These are phyloP conservation scores for Eublepharis macularius DNA, from an alignment of 2,113 vertebrate species.

Conservation along the genomic window DNA sequence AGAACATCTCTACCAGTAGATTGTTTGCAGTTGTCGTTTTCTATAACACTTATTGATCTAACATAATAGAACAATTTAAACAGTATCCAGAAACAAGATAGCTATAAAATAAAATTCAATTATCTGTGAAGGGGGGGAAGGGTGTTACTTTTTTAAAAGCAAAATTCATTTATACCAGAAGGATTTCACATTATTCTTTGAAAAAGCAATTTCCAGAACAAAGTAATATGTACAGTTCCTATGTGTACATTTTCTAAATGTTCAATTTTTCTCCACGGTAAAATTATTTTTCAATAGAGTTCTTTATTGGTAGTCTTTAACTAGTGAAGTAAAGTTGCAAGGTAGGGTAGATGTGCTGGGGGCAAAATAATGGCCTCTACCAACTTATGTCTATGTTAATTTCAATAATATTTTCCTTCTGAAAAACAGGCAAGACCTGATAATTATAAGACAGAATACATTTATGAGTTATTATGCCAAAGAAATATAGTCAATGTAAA, in stretches of 20 bases:
- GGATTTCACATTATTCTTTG: background rate
- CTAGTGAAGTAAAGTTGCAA: background rate
- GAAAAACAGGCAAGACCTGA: background rate
- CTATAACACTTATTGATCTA: conserved; percentile 41
- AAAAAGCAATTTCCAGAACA: background rate
- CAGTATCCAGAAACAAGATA: conserved; percentile 5
- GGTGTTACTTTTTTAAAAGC: conserved; percentile 5
- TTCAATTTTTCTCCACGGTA: background rate
- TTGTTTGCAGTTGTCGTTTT: conserved; percentile 5
- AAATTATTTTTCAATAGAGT: background rate
- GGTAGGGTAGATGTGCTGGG: background rate
- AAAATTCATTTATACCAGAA: background rate
- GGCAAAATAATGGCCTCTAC: background rate
- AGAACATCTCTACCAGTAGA: background rate
- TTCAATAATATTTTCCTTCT: background rate
- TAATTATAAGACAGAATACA: no score
- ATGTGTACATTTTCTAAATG: background rate
- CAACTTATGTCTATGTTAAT: background rate
- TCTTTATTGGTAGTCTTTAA: background rate
- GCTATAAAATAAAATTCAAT: conserved; percentile 31
- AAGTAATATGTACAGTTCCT: background rate
- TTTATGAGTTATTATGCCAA: background rate
- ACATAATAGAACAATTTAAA: conserved; percentile 28
- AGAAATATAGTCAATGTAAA: background rate
- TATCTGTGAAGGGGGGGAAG: background rate